Percentiles rank a stretch among this genome's conserved stretches.
phyloP scores from a whole-genome alignment of 2,797 vertebrate species.

The Mionectes olivaceus region DNA sequence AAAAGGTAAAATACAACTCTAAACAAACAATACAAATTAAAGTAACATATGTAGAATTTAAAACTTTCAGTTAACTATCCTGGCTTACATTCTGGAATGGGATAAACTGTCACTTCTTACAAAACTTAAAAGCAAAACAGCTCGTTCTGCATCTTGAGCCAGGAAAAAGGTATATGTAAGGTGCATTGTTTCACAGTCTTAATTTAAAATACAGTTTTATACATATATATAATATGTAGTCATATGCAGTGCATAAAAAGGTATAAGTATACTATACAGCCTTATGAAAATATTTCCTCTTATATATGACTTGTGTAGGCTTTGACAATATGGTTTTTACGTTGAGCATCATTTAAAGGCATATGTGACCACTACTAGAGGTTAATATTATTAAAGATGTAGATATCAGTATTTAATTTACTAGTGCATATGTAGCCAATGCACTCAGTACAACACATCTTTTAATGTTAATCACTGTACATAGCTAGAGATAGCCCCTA shows the following conservation, averaged over 20 bases:
- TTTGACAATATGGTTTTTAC: neutral
- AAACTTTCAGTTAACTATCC: neutral
- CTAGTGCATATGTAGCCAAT: neutral
- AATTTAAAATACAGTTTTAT: neutral
- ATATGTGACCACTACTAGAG: neutral
- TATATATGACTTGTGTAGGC: neutral
- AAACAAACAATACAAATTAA: neutral
- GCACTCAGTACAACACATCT: neutral
- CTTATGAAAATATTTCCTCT: neutral
- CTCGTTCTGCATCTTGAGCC: neutral
- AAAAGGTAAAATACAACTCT: neutral
- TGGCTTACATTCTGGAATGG: neutral
- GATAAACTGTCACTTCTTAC: neutral
- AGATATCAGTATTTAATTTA: neutral
- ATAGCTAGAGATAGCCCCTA: neutral
- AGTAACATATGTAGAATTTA: neutral
- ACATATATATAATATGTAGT: neutral
- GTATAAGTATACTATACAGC: neutral
- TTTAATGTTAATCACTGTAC: neutral
- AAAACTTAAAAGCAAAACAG: neutral
- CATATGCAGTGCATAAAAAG: neutral
- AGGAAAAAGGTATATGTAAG: neutral
- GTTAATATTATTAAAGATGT: neutral
- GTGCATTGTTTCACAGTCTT: neutral
- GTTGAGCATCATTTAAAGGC: neutral